These are phyloP conservation scores for Coregonus clupeaformis DNA, from an alignment of 2,113 vertebrate genomes.

Conservation along the genomic window DNA sequence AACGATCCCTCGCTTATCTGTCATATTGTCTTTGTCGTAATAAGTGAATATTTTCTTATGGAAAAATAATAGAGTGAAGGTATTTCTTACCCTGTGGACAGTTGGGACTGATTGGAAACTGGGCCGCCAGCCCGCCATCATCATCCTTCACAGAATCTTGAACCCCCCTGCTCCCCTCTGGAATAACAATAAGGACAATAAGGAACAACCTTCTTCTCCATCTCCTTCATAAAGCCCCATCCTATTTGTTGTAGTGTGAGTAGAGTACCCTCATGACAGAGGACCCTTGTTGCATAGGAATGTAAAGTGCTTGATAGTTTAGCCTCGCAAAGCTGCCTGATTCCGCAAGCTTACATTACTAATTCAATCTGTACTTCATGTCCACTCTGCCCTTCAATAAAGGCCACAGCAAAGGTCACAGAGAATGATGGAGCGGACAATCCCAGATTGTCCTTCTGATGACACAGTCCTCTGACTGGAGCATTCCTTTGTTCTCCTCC, in stretches of 20 bases:
- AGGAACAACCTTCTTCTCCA: background rate
- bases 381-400: conserved; percentile 7
- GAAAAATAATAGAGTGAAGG: background rate
- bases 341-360: too few relatives aligned
- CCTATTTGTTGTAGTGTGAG: too few relatives aligned
- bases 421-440: background rate
- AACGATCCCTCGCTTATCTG: background rate
- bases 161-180: background rate
- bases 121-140: background rate
- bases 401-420: background rate
- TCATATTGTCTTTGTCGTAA: background rate
- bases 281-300: too few relatives aligned
- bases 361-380: background rate
- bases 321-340: too few relatives aligned
- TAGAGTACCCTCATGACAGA: too few relatives aligned
- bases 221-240: background rate
- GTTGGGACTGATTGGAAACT: background rate
- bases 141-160: background rate
- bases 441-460: background rate
- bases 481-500: background rate
- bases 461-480: background rate
- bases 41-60: background rate
- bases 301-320: too few relatives aligned
- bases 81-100: background rate
- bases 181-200: background rate